A percentile compares a stretch with the other conserved stretches of the same genome.
Conservation (phyloP, 2,797 vertebrate species). For the Sternarchorhynchus goeldii region DNA sequence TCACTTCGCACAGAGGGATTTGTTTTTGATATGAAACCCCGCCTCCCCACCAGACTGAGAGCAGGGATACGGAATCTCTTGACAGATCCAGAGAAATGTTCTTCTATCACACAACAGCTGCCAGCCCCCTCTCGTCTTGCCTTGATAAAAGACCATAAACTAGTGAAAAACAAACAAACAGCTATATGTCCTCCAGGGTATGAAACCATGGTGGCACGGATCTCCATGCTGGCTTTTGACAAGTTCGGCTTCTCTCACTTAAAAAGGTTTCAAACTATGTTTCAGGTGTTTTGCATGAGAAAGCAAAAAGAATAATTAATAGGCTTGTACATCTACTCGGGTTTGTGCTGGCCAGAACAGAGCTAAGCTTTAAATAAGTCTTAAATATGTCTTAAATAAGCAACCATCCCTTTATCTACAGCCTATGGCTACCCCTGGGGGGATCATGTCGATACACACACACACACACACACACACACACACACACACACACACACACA, state of each 20-base stretch:
- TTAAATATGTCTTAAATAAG: too few relatives aligned
- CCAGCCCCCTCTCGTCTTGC: slow-evolving; percentile 43
- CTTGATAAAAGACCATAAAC: slow-evolving; percentile 49
- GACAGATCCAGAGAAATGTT: slow-evolving; percentile 48
- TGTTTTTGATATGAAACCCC: slow-evolving; percentile 39
- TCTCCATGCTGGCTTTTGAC: slow-evolving; percentile 45
- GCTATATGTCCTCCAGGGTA: slow-evolving; percentile 46
- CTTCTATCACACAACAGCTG: slow-evolving; percentile 42
- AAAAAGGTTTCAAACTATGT: slow-evolving; percentile 30
- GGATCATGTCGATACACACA: too few relatives aligned
- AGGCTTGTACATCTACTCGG: too few relatives aligned
- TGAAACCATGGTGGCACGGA: slow-evolving; percentile 40
- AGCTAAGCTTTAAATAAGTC: neutral
- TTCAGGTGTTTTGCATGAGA: slow-evolving; percentile 39
- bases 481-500: neutral
- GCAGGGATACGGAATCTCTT: slow-evolving; percentile 39
- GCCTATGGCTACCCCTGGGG: too few relatives aligned
- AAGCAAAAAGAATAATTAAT: slow-evolving; percentile 1
- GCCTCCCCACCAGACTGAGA: slow-evolving; percentile 26
- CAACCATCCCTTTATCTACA: too few relatives aligned
- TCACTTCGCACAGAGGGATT: slow-evolving; percentile 33
- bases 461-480: slow-evolving; percentile 18
- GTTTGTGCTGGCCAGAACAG: neutral
- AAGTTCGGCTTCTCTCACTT: slow-evolving; percentile 25
- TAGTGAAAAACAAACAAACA: slow-evolving; percentile 43